Evolutionary conservation across 2,797 vertebrate genomes (phyloP).

Genomic region (Oophaga sylvatica): DNA sequence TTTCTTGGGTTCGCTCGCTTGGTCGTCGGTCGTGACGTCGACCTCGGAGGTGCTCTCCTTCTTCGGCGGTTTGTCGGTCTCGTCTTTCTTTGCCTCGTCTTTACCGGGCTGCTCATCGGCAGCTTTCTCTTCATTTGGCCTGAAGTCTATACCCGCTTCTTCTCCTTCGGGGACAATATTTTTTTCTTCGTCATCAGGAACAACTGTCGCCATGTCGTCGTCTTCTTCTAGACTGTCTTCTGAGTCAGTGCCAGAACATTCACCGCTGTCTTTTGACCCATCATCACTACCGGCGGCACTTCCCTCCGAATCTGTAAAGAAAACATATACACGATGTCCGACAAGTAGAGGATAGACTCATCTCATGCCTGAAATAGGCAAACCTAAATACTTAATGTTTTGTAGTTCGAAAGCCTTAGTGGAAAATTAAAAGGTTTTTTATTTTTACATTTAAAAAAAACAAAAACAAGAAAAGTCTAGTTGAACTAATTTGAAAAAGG

Average conservation of each 20-base stretch:
- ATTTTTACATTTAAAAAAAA: too few species aligned
- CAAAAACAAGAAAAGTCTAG: too few species aligned
- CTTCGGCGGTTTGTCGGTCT: conserved; percentile 77
- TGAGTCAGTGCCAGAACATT: conserved; percentile 88
- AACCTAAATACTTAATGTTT: neutral
- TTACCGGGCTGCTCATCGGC: conserved; percentile 84
- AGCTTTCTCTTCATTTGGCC: conserved; percentile 71
- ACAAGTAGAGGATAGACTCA: neutral
- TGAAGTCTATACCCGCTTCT: conserved; percentile 75
- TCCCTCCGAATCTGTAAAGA: conserved; percentile 91
- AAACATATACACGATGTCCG: conserved; percentile 11
- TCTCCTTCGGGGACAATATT: conserved; percentile 73
- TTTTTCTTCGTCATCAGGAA: conserved; percentile 34
- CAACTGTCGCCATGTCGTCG: conserved; percentile 70
- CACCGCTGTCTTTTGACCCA: conserved; percentile 84
- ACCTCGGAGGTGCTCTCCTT: conserved; percentile 75
- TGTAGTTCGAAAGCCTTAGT: neutral
- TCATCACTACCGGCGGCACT: conserved; percentile 91
- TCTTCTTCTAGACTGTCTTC: conserved; percentile 84
- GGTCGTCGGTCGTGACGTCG: conserved; percentile 76
- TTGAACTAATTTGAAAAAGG: too few species aligned
- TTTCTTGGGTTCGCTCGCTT: conserved; percentile 88
- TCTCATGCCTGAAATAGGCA: neutral
- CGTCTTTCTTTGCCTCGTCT: conserved; percentile 81
- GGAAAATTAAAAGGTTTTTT: neutral